phyloP scores from a whole-genome alignment of 1,140 invertebrate genomes.

The Daktulosphaira vitifoliae region DNA sequence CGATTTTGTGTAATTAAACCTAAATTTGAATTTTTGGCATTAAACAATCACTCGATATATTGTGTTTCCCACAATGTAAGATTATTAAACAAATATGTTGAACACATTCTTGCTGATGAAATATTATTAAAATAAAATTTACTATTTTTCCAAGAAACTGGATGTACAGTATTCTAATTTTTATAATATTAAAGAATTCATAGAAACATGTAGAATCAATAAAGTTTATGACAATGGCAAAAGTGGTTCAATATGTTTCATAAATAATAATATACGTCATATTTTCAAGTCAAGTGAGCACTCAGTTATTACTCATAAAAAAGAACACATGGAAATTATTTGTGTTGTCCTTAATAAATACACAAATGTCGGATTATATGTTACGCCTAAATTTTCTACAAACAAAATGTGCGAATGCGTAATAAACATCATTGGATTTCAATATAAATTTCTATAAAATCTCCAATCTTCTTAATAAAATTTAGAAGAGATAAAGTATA shows the following conservation, averaged over 20 bases:
- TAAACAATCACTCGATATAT: background rate
- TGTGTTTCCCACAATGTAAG: conserved; percentile 3
- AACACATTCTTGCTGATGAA: background rate
- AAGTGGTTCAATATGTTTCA: conserved; percentile 8
- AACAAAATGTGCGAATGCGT: too few species aligned
- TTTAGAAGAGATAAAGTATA: too few species aligned
- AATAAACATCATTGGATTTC: too few species aligned
- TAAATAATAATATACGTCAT: background rate
- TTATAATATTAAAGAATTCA: background rate
- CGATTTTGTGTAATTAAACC: background rate
- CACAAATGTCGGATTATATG: too few species aligned
- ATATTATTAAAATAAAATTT: background rate
- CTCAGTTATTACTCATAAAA: too few species aligned
- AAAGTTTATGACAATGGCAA: background rate
- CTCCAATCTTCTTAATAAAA: too few species aligned
- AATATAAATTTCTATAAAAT: too few species aligned
- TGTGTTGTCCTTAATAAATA: too few species aligned
- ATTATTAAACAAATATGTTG: background rate
- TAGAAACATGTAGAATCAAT: background rate
- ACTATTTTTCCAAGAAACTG: background rate
- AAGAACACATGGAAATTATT: too few species aligned
- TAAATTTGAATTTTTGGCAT: too few species aligned
- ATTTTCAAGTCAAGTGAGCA: too few species aligned
- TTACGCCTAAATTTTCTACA: too few species aligned
- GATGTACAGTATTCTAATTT: background rate